A percentile compares a stretch with the other conserved stretches of the same genome.
Conservation (phyloP, 2,113 vertebrate genomes). For the Raja brachyura region DNA sequence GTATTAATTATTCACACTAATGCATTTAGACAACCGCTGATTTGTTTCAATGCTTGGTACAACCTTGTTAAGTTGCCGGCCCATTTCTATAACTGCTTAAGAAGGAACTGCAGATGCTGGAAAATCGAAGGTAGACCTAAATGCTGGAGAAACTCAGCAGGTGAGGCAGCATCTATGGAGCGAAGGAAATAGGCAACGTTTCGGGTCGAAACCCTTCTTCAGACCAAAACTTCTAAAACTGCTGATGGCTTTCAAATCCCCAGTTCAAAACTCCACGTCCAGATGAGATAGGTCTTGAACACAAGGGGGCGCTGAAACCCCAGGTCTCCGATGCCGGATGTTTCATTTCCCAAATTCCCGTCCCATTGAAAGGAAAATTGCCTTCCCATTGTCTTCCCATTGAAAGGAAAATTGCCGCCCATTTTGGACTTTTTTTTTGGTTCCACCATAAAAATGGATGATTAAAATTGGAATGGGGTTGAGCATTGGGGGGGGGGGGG, state of each 20-base stretch:
- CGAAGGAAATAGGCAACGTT: no score
- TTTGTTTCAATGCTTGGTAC: neutral
- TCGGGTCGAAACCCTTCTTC: no score
- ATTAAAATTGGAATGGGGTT: no score
- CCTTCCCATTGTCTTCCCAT: no score
- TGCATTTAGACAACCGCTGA: neutral
- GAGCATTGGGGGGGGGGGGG: no score
- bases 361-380: neutral
- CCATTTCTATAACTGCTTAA: neutral
- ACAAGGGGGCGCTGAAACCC: slow-evolving; percentile 5
- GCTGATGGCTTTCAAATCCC: neutral
- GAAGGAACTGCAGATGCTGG: no score
- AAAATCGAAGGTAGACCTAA: no score
- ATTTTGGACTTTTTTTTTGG: neutral
- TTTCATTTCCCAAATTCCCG: neutral
- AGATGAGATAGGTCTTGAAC: neutral
- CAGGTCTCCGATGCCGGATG: neutral
- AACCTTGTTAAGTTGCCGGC: neutral
- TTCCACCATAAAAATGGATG: neutral
- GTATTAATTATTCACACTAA: slow-evolving; percentile 18
- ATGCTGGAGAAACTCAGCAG: no score
- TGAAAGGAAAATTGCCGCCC: neutral
- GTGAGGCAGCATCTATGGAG: no score
- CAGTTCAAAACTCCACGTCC: neutral
- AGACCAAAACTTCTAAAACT: neutral